Percentiles rank a stretch among this genome's conserved stretches.
Conservation (phyloP, 1,140 invertebrate genomes). For the Thalassaphorura encarpata region DNA sequence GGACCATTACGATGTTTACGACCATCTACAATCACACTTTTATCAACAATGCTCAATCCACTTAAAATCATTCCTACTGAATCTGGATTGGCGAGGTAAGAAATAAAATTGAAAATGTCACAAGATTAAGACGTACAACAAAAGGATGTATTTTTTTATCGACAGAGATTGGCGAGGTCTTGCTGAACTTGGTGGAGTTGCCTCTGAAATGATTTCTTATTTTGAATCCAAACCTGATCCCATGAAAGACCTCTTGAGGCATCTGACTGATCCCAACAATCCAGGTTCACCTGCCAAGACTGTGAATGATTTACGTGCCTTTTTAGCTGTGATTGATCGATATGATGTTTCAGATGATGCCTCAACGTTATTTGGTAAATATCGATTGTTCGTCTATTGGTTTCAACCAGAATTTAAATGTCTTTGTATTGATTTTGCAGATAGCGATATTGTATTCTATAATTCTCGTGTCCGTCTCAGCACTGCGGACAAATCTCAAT, state of each 20-base stretch:
- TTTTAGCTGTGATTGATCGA: slow-evolving; percentile 50
- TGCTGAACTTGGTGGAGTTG: slow-evolving; percentile 45
- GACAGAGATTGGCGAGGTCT: slow-evolving; percentile 57
- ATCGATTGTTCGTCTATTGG: no score
- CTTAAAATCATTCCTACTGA: slow-evolving; percentile 47
- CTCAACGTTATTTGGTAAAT: slow-evolving; percentile 42
- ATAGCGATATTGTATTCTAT: slow-evolving; percentile 38
- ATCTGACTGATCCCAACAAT: slow-evolving; percentile 40
- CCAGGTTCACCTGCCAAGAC: no score
- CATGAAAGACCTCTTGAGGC: slow-evolving; percentile 42
- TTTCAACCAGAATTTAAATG: no score
- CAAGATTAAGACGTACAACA: no score
- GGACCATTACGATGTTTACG: slow-evolving; percentile 19
- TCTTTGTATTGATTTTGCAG: slow-evolving; percentile 34
- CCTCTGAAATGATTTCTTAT: slow-evolving; percentile 32
- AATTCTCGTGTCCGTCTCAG: slow-evolving; percentile 24
- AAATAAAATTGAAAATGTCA: no score
- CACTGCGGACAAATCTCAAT: slow-evolving; percentile 23
- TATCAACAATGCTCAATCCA: slow-evolving; percentile 45
- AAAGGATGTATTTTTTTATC: neutral
- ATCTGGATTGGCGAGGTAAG: slow-evolving; percentile 46
- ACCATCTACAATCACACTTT: slow-evolving; percentile 18
- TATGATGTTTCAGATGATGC: slow-evolving; percentile 56
- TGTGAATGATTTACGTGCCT: slow-evolving; percentile 43
- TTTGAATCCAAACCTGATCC: slow-evolving; percentile 44